Conservation (phyloP, 2,888 invertebrate genomes). For the Corbicula japonica region DNA sequence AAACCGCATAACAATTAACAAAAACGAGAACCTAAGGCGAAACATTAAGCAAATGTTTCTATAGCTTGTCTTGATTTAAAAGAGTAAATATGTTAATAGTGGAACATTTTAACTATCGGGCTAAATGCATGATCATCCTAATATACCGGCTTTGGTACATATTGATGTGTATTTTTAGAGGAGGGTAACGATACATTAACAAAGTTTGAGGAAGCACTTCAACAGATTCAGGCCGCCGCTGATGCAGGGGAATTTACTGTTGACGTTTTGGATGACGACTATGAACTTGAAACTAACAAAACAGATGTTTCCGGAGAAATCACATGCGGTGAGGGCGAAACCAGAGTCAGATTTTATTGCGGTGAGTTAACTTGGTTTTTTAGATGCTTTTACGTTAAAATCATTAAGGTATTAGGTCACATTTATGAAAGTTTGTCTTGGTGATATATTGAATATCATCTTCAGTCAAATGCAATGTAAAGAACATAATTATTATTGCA, state of each 20-base stretch:
- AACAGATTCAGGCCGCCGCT: slow-evolving; percentile 22
- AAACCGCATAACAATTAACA: no score
- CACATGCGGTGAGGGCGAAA: slow-evolving; percentile 23
- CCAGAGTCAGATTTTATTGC: slow-evolving; percentile 36
- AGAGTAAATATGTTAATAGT: no score
- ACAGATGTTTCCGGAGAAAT: slow-evolving; percentile 24
- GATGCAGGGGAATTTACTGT: slow-evolving; percentile 32
- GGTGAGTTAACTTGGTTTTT: slow-evolving; percentile 25
- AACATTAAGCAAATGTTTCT: no score
- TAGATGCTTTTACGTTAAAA: no score
- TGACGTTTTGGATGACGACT: slow-evolving; percentile 23
- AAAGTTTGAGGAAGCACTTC: slow-evolving; percentile 22
- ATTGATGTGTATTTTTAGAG: no score
- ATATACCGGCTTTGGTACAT: no score
- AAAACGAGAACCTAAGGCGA: no score
- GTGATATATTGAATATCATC: not conserved
- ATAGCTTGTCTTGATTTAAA: no score
- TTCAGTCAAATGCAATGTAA: not conserved
- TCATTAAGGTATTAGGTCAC: not conserved
- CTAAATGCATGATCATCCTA: no score
- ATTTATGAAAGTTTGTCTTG: not conserved
- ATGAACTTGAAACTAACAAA: slow-evolving; percentile 13
- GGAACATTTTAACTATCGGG: no score
- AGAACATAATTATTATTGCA: not conserved
- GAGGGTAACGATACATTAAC: slow-evolving; percentile 1